Evolutionary conservation across 2,113 vertebrate species (phyloP).

Genomic region (Ictalurus furcatus): DNA sequence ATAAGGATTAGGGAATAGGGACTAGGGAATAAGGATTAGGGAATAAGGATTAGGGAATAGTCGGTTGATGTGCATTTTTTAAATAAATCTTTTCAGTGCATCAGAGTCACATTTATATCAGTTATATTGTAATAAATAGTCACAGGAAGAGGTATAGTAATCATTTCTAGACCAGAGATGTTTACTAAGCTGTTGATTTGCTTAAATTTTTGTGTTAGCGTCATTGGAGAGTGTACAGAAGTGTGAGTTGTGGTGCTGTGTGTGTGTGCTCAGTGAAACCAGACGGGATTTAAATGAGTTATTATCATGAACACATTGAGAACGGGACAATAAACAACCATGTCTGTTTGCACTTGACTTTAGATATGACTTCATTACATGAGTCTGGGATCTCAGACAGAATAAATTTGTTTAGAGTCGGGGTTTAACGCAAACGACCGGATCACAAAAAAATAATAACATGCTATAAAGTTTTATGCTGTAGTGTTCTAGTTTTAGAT

Average conservation of each 20-base stretch:
- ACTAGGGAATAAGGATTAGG: no score
- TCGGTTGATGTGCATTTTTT: not conserved
- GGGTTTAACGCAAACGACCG: not conserved
- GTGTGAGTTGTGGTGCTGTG: not conserved
- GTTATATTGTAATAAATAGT: not conserved
- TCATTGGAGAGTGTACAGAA: not conserved
- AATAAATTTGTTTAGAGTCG: not conserved
- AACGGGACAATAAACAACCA: not conserved
- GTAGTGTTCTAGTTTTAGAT: not conserved
- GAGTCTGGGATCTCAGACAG: not conserved
- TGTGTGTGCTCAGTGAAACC: not conserved
- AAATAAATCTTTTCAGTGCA: not conserved
- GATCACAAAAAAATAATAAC: not conserved
- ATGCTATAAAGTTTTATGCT: not conserved
- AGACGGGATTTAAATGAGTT: not conserved
- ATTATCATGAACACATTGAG: constrained; percentile 12
- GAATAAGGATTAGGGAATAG: not conserved
- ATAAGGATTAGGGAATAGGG: no score
- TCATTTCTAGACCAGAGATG: not conserved
- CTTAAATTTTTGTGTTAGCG: not conserved
- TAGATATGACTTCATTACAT: not conserved
- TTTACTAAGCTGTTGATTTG: not conserved
- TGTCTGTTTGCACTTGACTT: not conserved
- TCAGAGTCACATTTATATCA: not conserved
- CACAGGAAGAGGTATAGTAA: not conserved